Percentiles rank a stretch among this genome's conserved stretches.
phyloP scores from a whole-genome alignment of 2,888 invertebrate genomes.

The Creontiades dilutus region DNA sequence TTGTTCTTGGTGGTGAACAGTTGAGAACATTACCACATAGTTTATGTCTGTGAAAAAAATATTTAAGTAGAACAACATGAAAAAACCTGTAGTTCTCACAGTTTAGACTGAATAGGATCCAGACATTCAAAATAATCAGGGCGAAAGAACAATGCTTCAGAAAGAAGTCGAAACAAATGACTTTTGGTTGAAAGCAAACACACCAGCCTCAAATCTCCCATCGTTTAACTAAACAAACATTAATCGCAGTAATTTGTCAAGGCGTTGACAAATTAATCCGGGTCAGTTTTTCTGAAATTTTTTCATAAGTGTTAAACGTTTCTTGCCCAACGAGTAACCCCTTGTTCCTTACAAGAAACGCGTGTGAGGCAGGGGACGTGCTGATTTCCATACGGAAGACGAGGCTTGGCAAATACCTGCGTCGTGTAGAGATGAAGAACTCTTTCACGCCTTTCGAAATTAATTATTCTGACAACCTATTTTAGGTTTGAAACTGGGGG shows the following conservation, averaged over 20 bases:
- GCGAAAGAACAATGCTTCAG: background rate
- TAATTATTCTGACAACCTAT: constrained; percentile 42
- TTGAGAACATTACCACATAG: too few species aligned
- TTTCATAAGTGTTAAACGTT: background rate
- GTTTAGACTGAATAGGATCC: background rate
- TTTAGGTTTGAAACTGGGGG: background rate
- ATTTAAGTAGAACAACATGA: background rate
- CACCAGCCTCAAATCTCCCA: background rate
- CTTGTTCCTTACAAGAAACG: background rate
- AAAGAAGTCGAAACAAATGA: background rate
- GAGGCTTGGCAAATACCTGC: background rate
- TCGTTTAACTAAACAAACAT: constrained; percentile 34
- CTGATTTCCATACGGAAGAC: background rate
- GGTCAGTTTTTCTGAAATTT: background rate
- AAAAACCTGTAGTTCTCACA: constrained; percentile 30
- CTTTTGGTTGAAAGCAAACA: background rate
- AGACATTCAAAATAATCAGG: background rate
- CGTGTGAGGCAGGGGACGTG: background rate
- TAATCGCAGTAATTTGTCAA: constrained; percentile 27
- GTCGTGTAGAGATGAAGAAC: constrained; percentile 14
- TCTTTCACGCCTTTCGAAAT: constrained; percentile 38
- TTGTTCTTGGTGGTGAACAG: too few species aligned
- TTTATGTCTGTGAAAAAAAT: too few species aligned
- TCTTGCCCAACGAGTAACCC: background rate
- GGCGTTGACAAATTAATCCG: constrained; percentile 23